These are phyloP conservation scores for Lepidotrigona ventralis DNA, from an alignment of 1,140 invertebrate genomes.

Conservation along the genomic window DNA sequence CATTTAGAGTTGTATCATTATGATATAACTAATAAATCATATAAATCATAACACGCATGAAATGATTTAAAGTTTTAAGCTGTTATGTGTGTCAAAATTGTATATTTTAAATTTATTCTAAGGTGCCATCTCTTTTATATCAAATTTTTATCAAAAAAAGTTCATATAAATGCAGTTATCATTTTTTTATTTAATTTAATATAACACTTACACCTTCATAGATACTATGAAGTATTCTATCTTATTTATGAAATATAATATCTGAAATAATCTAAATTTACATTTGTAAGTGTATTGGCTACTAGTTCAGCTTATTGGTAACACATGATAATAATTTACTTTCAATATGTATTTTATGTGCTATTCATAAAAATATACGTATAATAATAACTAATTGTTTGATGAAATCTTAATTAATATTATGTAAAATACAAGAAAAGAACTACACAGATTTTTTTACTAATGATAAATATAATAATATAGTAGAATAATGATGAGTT, in stretches of 20 bases:
- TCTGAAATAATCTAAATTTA: conserved; percentile 47
- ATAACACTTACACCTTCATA: conserved; percentile 62
- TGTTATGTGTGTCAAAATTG: not conserved
- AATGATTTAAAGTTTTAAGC: conserved; percentile 24
- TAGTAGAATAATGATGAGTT: conserved; percentile 1
- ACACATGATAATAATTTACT: conserved; percentile 36
- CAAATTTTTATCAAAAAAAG: conserved; percentile 48
- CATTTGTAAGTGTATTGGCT: conserved; percentile 37
- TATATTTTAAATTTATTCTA: not conserved
- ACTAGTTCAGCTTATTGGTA: conserved; percentile 27
- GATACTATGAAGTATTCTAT: conserved; percentile 61
- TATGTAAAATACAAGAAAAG: conserved; percentile 43
- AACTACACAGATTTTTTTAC: not conserved
- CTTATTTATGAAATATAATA: conserved; percentile 49
- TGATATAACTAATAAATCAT: conserved; percentile 22
- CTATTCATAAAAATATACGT: conserved; percentile 28
- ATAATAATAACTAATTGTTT: conserved; percentile 3
- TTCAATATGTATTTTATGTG: conserved; percentile 36
- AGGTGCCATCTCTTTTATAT: conserved; percentile 26
- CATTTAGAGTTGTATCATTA: not conserved
- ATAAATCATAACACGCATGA: conserved; percentile 50
- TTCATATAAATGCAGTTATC: conserved; percentile 53
- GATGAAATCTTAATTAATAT: conserved; percentile 39
- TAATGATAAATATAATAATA: not conserved
- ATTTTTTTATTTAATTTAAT: conserved; percentile 61